phyloP scores from a whole-genome alignment of 2,888 invertebrate species.

The Schizotus pectinicornis region DNA sequence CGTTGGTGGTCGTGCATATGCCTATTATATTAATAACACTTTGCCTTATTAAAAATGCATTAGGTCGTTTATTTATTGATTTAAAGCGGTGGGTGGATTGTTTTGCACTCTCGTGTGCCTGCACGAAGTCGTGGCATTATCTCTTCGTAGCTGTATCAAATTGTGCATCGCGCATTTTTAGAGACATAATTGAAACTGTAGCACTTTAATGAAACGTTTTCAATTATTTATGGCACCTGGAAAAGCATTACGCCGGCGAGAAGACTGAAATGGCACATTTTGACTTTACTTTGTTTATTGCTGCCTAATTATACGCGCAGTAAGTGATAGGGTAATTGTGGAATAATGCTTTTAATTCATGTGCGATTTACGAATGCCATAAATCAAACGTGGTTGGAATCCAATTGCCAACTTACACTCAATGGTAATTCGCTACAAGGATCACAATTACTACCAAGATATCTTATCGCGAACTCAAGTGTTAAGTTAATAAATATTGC shows the following conservation, averaged over 20 bases:
- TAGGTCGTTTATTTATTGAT: slow-evolving; percentile 56
- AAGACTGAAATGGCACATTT: too few species aligned
- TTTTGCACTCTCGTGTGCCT: slow-evolving; percentile 26
- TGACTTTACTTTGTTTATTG: too few species aligned
- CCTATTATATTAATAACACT: slow-evolving; percentile 58
- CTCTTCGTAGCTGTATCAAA: slow-evolving; percentile 18
- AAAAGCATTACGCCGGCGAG: slow-evolving; percentile 9
- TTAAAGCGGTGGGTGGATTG: slow-evolving; percentile 54
- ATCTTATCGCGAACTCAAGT: too few species aligned
- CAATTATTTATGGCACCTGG: slow-evolving; percentile 21
- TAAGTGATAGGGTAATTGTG: too few species aligned
- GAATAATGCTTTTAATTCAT: too few species aligned
- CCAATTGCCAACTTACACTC: too few species aligned
- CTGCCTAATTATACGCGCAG: too few species aligned
- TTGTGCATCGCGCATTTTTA: slow-evolving; percentile 24
- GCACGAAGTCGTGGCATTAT: slow-evolving; percentile 27
- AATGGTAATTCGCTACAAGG: too few species aligned
- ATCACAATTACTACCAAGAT: too few species aligned
- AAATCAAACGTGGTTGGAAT: too few species aligned
- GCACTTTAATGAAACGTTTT: slow-evolving; percentile 34
- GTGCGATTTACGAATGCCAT: too few species aligned
- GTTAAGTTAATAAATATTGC: too few species aligned
- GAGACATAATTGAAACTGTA: slow-evolving; percentile 41
- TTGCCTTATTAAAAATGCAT: slow-evolving; percentile 57
- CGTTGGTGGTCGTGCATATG: slow-evolving; percentile 56